Base-by-base conservation (phyloP, 2,888 invertebrate genomes). In the Sympetrum striolatum region DNA sequence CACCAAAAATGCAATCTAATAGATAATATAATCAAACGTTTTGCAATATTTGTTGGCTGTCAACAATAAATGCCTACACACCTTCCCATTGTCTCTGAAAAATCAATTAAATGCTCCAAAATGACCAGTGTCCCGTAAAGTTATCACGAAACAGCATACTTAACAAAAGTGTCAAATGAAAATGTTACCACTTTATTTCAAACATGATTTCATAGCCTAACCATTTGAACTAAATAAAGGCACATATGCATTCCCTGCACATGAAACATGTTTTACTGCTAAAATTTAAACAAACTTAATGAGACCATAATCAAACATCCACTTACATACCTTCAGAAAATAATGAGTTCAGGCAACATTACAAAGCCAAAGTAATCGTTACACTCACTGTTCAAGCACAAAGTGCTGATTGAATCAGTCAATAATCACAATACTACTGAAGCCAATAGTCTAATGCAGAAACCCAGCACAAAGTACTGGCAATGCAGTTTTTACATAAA, bases 271-370 rank as follows among this genome's bases (percentile, higher is more conserved):
- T 60, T 86, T 86, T 60, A 86, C 86, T 60, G 60, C 86, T 86
- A 86, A 86, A 82, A 86, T 86, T 86, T 37, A 86, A 86, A 86
- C 86, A 86, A 86, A 86, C 86, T 86, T 86, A 86, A 86, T 86
- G 86, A 86, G 86, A 86, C 86, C 86, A 86, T 86, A 60, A 86
- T 86, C 86, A 86, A 86, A 86, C 86, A 86, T 86, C 60, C 86
- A 86, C 86, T 86, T 86, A 86, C 22, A 86, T 86, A 60, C 86
- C 58, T 60, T 60, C 31, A 86, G 86, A 86, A 86, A 86, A 86
- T 86, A 48, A 86, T 86, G 58, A 86, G 58, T 86, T 86, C 60
- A 60, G 86, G 86, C 86, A 86, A 86, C 86, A 86, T 86, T 86
- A 86, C 86, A 86, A 64, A 86, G 86, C 86, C 86, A 58, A 86